Conservation (phyloP, 2,113 vertebrate species). For the Nestor notabilis region DNA sequence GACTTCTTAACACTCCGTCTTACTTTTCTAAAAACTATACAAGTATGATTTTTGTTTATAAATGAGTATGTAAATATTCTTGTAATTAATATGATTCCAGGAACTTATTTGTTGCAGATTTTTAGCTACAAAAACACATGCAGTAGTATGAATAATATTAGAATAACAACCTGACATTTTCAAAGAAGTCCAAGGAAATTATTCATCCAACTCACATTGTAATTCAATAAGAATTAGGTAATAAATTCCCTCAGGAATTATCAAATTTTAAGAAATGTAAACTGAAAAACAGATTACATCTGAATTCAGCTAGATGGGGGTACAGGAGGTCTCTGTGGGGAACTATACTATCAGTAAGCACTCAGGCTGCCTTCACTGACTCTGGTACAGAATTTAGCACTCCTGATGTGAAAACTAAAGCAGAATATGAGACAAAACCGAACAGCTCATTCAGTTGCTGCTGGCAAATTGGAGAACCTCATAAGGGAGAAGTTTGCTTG, state of each 20-base stretch:
- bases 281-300: not conserved
- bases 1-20: not conserved
- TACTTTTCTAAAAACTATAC: not conserved
- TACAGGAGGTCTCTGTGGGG: not conserved
- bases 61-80: not conserved
- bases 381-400: constrained; percentile 5
- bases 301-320: not conserved
- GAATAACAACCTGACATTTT: constrained; percentile 30
- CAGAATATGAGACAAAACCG: not conserved
- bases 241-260: constrained; percentile 12
- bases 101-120: not conserved
- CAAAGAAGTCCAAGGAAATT: constrained; percentile 13
- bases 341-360: not conserved
- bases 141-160: not conserved
- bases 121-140: not conserved
- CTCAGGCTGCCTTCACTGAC: not conserved
- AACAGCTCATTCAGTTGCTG: not conserved
- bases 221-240: constrained; percentile 26
- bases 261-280: constrained; percentile 33
- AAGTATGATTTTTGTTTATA: constrained; percentile 7
- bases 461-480: not conserved
- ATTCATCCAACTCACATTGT: constrained; percentile 2
- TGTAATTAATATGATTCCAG: not conserved
- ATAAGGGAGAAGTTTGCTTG: not conserved
- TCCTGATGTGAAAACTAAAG: not conserved